Percentiles rank a stretch among this genome's conserved stretches.
These are phyloP conservation scores for Drosophila robusta DNA, from an alignment of 2,888 invertebrate genomes.

Conservation along the genomic window DNA sequence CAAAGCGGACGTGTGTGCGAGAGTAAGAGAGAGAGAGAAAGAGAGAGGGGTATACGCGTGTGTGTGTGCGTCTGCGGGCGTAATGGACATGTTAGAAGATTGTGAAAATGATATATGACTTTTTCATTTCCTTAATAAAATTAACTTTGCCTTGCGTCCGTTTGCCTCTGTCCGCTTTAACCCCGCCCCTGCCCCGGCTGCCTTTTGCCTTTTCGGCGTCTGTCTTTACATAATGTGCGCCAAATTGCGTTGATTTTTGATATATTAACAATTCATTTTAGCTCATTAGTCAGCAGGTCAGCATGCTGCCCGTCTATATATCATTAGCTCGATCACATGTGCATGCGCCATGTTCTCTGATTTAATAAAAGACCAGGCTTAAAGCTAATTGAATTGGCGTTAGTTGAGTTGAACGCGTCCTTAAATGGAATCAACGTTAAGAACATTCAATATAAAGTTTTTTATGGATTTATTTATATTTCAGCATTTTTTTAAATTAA, in stretches of 20 bases:
- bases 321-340: constrained; percentile 61
- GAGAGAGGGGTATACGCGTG: constrained; percentile 9
- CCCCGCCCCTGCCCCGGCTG: neutral
- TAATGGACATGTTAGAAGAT: constrained; percentile 79
- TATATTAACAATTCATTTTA: constrained; percentile 77
- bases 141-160: constrained; percentile 68
- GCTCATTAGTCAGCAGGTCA: constrained; percentile 76
- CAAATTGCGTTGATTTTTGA: constrained; percentile 78
- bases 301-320: constrained; percentile 66
- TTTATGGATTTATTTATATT: too few species aligned
- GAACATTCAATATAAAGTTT: too few species aligned
- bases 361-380: constrained; percentile 45
- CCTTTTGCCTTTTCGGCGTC: constrained; percentile 15
- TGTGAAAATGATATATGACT: constrained; percentile 79
- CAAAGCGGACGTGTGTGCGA: constrained; percentile 7
- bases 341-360: constrained; percentile 20
- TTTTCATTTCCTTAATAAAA: constrained; percentile 81
- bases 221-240: constrained; percentile 71
- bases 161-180: constrained; percentile 20
- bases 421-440: too few species aligned
- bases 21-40: constrained; percentile 2
- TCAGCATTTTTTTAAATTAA: too few species aligned
- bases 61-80: constrained; percentile 54
- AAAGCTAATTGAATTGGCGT: constrained; percentile 28
- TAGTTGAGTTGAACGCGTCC: neutral